phyloP scores from a whole-genome alignment of 1,140 invertebrate species.

The Chironomus tepperi region DNA sequence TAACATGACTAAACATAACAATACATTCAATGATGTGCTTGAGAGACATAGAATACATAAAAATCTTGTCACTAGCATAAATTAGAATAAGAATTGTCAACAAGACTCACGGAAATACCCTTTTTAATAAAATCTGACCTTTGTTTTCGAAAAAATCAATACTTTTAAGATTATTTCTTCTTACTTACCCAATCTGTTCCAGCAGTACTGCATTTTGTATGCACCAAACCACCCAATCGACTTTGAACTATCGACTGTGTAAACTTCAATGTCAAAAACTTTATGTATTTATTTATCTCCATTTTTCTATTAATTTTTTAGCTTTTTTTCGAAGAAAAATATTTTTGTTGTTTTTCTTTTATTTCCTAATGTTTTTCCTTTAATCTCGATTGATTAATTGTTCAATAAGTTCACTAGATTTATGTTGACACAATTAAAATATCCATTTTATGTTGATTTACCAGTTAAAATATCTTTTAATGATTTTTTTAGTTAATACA shows the following conservation, averaged over 20 bases:
- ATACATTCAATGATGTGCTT: background rate
- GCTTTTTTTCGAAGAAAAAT: too few relatives aligned
- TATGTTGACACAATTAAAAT: too few relatives aligned
- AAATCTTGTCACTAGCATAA: background rate
- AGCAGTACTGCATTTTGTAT: constrained; percentile 64
- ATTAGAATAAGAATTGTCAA: background rate
- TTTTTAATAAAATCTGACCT: background rate
- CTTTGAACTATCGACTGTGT: constrained; percentile 85
- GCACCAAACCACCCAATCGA: constrained; percentile 72
- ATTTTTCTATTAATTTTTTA: background rate
- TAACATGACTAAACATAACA: background rate
- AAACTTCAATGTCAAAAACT: constrained; percentile 77
- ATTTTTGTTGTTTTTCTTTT: too few relatives aligned
- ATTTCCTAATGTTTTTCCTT: too few relatives aligned
- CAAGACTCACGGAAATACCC: background rate
- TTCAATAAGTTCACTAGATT: too few relatives aligned
- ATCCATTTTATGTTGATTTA: too few relatives aligned
- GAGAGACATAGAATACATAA: background rate
- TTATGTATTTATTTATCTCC: constrained; percentile 76
- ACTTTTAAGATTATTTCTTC: background rate
- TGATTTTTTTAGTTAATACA: too few relatives aligned
- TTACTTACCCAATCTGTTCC: constrained; percentile 66
- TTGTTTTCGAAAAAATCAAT: constrained; percentile 19
- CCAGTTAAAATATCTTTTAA: too few relatives aligned
- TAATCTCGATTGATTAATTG: too few relatives aligned